Base-by-base conservation (phyloP, 1,140 invertebrate species). In the Gryllus bimaculatus region DNA sequence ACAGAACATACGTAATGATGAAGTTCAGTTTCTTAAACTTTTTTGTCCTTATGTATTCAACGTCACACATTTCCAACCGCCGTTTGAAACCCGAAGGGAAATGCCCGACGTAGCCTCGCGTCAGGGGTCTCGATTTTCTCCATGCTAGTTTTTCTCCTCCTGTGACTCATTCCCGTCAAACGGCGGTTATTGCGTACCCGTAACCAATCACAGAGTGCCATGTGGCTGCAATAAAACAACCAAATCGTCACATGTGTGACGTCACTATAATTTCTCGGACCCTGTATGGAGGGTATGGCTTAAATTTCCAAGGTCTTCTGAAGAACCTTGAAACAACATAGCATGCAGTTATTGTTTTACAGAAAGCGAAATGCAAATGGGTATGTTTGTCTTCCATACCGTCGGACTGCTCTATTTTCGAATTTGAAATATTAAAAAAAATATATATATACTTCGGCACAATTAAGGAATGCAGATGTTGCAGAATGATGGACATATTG, bases 121-220 rank as follows among this genome's bases (percentile, higher is more conserved):
- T 77, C 76, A 48, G 75, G 79, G 78, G 74, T 47, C 75, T 73
- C 79, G 73, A 79, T 79, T 79, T 79, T 77, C 75, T 79, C 66
- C 21, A 79, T 76, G 73, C 75, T 75, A 74, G 79, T 79, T 79
- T 79, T 79, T 79, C 79, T 76, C 48, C 54, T 76, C 79, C 75
- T 77, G 79, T 79, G 79, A 79, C 47, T 79, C 79, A 79, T 79
- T 76, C 76, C 73, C 79, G 73, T 74, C 47, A 79, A 79, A 79
- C 75, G 79, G 79, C 79, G 21, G 79, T 79, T 73, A 77, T 77
- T 77, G 76, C 75, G 48, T 8, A n/a, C 47, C 49, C 48, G 47
- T 74, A 49, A 47, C 79, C 79, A 79, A 79, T 79, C 79, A 79
- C 48, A 79, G 76, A 18, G 10, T 75, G 79, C 79, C 79, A 77